Evolutionary conservation across 2,113 vertebrate species (phyloP).

Genomic region (Sceloporus tristichus): DNA sequence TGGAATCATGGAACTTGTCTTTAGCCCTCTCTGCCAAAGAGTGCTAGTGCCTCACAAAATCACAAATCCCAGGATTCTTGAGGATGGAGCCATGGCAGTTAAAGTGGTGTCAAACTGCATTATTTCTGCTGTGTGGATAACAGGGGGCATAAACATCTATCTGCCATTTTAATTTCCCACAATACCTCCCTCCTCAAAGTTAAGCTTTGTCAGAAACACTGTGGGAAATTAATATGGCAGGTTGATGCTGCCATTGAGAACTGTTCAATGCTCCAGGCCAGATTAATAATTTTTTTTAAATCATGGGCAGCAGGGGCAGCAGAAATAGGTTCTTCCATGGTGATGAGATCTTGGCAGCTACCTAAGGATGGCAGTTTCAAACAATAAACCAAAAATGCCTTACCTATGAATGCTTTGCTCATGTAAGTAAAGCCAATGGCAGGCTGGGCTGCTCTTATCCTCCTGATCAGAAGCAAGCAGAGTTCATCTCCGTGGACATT

Average conservation of each 20-base stretch:
- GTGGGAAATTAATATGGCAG: slow-evolving; percentile 1
- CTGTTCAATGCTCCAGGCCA: not conserved
- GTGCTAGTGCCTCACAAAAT: no score
- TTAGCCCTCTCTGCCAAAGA: no score
- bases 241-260: no score
- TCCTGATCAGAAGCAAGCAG: not conserved
- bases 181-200: not conserved
- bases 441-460: not conserved
- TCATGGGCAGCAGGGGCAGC: no score
- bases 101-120: no score
- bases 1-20: no score
- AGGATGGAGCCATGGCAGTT: no score
- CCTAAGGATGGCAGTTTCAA: not conserved
- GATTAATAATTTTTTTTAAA: not conserved
- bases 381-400: not conserved
- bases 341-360: not conserved
- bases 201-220: not conserved
- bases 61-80: no score
- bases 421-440: not conserved
- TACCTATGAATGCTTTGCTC: not conserved
- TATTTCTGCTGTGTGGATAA: no score
- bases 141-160: not conserved
- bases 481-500: not conserved
- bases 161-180: not conserved
- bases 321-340: not conserved